Evolutionary conservation across 2,113 vertebrate species (phyloP), one percentile per base, ranked within the genome.

Genomic region (Eulemur rufifrons): DNA sequence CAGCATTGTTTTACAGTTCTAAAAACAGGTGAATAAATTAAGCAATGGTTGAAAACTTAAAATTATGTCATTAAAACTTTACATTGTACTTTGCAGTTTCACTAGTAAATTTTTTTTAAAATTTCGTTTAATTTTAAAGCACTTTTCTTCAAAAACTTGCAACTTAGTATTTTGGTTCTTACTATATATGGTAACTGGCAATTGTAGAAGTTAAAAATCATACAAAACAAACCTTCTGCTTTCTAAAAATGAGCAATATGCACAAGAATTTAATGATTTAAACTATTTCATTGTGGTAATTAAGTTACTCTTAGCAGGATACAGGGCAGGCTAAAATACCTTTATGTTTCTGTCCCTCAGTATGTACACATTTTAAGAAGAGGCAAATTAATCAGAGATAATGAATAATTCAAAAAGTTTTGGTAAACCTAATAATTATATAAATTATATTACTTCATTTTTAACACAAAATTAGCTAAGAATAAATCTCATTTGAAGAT

Each of bases 261-360:
- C 21, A 78, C 13, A 91, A 77, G 21, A 83, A 83, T 59, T 50
- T 82, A 94, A 85, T 88, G 73, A 94, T 80, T 96, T 88, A 88
- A 42, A 91, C 12, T 20, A 47, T 77, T 96, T 69, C n/a, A 78
- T 59, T 89, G 17, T 29, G 52, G 32, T 83, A 45, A 64, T 47
- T 63, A 61, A 61, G 42, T 13, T 71, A 63, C 21, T 69, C 42
- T 23, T 50, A 77, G 71, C 5, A 86, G 18, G 25, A 54, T 54
- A 63, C 21, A 56, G 12, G 92, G 86, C 42, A 3, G 12, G 25
- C 0, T 76, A 29, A 89, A 92, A 54, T 89, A 86, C 42, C 63
- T 95, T 27, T 77, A 85, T 56, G 25, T 7, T 59, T 83, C 25
- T 69, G 34, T 54, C 18, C 76, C 39, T 94, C 68, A 8, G 6